Evolutionary conservation across 53 echinoderm and acorn worm genomes (phyloP), one percentile per base, ranked within the genome.

Genomic region (Paracentrotus lividus): DNA sequence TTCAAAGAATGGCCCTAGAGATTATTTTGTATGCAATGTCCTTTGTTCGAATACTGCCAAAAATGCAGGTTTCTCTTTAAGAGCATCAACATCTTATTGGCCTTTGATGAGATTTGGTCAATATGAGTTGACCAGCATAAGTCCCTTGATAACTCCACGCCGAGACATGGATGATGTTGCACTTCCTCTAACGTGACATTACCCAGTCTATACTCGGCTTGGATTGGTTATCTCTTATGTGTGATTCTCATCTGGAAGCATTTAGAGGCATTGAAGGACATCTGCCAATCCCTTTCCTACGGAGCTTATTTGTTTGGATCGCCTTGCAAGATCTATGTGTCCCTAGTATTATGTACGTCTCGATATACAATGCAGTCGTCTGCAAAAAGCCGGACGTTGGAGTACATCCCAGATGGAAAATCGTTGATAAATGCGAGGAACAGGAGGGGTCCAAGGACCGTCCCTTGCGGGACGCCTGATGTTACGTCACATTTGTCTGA

Each of bases 241-340:
- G 72, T 91, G 36, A 91, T 47, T 29, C n/a, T 67, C 91, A 91
- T 91, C 8, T 42, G 51, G 75, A 49, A 91, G 20, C 76, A 91
- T 34, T 91, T 59, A 10, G 90, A 60, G 8, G 51, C 49, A 4
- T 67, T 67, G 49, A 91, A 91, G 24, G 47, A 42, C 67, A 91
- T 91, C 26, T 91, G 91, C 91, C 91, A 90, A 20, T 90, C 91
- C 33, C 7, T 90, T 44, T 67, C 91, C 91, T 75, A 90, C 2
- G 13, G 1, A 16, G 16, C 21, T 42, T 20, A 18, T 16, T 40
- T 77, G 42, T 77, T 16, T 0, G 42, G 42, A 18, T 77, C 44
- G 5, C 23, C 6, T 40, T 42, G 77, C 18, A 77, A 12, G 64
- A 77, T 77, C 14, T 44, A 21, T 42, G 77, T 77, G 77, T 77